Evolutionary conservation across 2,797 vertebrate genomes (phyloP).

Genomic region (Chaenodraco wilsoni): DNA sequence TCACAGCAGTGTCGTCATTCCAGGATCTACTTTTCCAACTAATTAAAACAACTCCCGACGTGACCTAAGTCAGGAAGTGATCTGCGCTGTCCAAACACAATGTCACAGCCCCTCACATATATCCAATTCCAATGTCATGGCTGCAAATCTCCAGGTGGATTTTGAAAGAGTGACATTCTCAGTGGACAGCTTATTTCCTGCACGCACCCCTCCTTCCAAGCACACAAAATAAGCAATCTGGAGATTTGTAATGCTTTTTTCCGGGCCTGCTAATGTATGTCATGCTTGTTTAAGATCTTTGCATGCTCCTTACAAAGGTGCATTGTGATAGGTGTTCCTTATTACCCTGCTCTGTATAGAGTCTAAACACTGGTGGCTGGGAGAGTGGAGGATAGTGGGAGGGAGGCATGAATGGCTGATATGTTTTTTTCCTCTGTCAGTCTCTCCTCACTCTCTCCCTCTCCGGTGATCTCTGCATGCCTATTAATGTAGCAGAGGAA

Average conservation of each 20-base stretch:
- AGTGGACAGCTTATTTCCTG: constrained; percentile 60
- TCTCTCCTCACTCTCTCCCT: constrained; percentile 63
- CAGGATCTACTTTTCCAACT: constrained; percentile 53
- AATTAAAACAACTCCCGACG: constrained; percentile 67
- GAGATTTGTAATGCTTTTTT: constrained; percentile 78
- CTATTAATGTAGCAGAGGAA: constrained; percentile 93
- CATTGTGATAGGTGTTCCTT: constrained; percentile 79
- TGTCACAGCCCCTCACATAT: constrained; percentile 67
- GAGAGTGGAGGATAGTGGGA: constrained; percentile 41
- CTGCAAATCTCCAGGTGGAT: constrained; percentile 70
- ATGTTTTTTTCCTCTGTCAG: constrained; percentile 55
- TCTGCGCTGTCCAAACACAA: constrained; percentile 76
- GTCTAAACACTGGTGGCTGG: constrained; percentile 70
- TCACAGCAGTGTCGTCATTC: constrained; percentile 63
- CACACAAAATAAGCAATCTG: constrained; percentile 75
- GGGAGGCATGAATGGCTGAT: constrained; percentile 62
- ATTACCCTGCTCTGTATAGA: constrained; percentile 73
- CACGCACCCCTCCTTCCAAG: background rate
- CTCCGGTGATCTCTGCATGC: constrained; percentile 78
- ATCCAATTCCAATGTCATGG: constrained; percentile 74
- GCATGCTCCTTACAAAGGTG: constrained; percentile 80
- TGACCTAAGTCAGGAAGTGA: constrained; percentile 63
- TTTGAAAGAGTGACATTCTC: constrained; percentile 72
- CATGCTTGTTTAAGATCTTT: constrained; percentile 84
- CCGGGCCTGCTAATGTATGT: constrained; percentile 78